Evolutionary conservation across 2,113 vertebrate species (phyloP).

Genomic region (Hydrochoerus hydrochaeris): DNA sequence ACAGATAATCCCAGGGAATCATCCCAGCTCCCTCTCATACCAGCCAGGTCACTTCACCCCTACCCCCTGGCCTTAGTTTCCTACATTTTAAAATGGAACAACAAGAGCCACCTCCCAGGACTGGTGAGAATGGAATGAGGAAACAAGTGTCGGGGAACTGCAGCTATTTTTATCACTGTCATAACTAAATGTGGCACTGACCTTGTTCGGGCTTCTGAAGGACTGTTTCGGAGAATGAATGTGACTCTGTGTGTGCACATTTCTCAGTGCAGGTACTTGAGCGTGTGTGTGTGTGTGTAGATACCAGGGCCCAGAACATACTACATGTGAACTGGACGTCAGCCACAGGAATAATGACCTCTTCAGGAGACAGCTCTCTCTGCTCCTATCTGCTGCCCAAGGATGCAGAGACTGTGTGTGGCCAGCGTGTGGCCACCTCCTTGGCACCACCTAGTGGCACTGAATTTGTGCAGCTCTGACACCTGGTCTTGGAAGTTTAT

Average conservation of each 20-base stretch:
- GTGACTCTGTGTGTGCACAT: neutral
- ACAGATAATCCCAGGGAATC: neutral
- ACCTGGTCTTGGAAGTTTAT: neutral
- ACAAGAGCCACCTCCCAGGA: neutral
- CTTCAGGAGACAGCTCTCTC: neutral
- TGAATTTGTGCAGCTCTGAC: neutral
- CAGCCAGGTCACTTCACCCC: too few species aligned
- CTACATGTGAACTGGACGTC: neutral
- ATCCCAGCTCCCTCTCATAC: neutral
- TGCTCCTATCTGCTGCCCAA: neutral
- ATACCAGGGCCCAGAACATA: neutral
- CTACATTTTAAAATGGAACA: neutral
- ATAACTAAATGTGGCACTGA: neutral
- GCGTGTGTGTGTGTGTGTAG: neutral
- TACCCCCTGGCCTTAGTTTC: neutral
- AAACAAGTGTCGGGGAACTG: neutral
- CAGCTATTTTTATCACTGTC: neutral
- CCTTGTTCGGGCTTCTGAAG: neutral
- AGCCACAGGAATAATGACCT: neutral
- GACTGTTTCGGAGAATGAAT: neutral
- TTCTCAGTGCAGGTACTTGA: neutral
- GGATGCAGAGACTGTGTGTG: neutral
- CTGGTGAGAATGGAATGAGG: neutral
- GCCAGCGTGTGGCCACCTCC: neutral
- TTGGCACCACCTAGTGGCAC: slow-evolving; percentile 54